Conservation (phyloP, 2,797 vertebrate species). For the Pelochelys cantorii region DNA sequence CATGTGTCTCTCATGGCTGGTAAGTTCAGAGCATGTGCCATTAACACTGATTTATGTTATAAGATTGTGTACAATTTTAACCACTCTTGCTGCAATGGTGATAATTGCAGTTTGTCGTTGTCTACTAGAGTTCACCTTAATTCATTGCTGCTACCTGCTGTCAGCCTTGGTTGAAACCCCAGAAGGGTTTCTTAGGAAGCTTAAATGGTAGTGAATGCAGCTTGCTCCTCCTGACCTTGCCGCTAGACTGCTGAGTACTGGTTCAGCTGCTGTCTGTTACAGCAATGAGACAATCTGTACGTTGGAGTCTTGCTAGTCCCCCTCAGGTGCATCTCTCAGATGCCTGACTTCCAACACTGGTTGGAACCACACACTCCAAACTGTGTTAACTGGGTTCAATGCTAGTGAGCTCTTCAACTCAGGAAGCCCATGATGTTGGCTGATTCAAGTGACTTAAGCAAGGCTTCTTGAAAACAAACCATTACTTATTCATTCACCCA, state of each 20-base stretch:
- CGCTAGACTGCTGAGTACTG: background rate
- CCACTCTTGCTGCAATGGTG: background rate
- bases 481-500: background rate
- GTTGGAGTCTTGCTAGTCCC: background rate
- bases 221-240: background rate
- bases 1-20: background rate
- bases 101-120: background rate
- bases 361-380: background rate
- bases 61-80: background rate
- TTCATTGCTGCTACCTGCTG: background rate
- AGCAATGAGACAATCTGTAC: background rate
- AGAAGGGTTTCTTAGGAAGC: background rate
- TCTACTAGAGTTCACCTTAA: background rate
- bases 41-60: background rate
- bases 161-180: background rate
- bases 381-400: background rate
- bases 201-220: background rate
- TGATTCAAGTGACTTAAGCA: background rate
- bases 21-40: background rate
- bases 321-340: background rate
- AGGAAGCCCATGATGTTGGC: background rate
- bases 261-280: background rate
- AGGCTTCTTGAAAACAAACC: background rate
- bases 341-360: background rate
- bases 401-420: background rate